phyloP scores from a whole-genome alignment of 2,888 invertebrate genomes.

The Hanleya hanleyi region DNA sequence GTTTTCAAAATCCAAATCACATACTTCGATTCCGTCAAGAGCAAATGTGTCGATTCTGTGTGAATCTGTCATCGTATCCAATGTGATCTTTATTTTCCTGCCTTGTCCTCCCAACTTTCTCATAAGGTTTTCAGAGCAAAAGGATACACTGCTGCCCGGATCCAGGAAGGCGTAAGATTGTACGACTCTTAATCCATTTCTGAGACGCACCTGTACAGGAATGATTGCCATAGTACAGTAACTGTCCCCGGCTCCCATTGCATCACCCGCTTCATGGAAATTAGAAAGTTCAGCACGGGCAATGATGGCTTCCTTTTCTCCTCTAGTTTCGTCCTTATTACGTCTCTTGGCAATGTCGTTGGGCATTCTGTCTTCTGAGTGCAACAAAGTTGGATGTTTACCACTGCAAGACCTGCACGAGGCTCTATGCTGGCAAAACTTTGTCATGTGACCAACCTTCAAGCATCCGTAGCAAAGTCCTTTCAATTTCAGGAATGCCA shows the following conservation, averaged over 20 bases:
- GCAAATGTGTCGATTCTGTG: not conserved
- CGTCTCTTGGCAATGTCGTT: too few species aligned
- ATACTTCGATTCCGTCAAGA: conserved; percentile 13
- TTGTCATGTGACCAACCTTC: not conserved
- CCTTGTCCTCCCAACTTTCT: conserved; percentile 1
- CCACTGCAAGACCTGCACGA: not conserved
- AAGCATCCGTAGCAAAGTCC: conserved; percentile 19
- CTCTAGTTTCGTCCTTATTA: too few species aligned
- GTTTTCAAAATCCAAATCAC: conserved; percentile 15
- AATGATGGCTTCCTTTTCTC: too few species aligned
- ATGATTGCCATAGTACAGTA: conserved; percentile 22
- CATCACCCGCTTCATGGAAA: too few species aligned
- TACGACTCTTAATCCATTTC: not conserved
- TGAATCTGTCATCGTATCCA: conserved; percentile 10
- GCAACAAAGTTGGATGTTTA: conserved; percentile 10
- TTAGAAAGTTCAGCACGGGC: too few species aligned
- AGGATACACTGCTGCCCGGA: conserved; percentile 18
- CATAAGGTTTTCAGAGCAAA: conserved; percentile 16
- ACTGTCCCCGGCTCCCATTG: conserved; percentile 10
- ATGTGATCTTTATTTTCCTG: not conserved
- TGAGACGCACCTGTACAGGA: conserved; percentile 9
- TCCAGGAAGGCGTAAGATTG: conserved; percentile 19
- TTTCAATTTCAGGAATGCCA: not conserved
- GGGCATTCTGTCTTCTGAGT: too few species aligned
- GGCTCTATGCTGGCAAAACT: not conserved